Conservation (phyloP, 2,888 invertebrate species). For the Rhagonycha lutea region DNA sequence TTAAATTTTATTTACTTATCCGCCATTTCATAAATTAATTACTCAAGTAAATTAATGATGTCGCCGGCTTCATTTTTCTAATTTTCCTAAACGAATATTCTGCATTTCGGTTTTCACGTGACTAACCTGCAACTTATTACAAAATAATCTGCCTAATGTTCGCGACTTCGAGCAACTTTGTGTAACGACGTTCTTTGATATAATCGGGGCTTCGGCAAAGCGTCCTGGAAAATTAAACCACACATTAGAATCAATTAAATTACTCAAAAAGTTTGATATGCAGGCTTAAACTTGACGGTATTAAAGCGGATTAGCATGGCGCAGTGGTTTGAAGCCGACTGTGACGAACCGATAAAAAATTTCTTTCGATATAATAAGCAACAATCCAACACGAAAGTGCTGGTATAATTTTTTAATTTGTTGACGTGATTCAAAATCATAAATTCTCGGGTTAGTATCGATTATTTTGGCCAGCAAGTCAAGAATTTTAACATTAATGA, state of each 20-base stretch:
- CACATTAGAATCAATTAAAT: neutral
- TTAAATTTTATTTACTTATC: neutral
- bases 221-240: neutral
- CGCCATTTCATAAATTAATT: neutral
- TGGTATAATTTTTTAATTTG: neutral
- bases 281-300: neutral
- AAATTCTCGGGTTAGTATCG: conserved; percentile 7
- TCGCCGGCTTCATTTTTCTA: neutral
- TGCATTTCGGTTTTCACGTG: neutral
- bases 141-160: neutral
- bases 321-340: neutral
- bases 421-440: conserved; percentile 16
- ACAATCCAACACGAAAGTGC: neutral
- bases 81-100: neutral
- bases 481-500: conserved; percentile 7
- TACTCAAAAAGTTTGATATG: neutral
- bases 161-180: neutral
- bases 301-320: neutral
- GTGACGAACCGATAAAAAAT: neutral
- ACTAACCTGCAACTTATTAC: neutral
- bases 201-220: neutral
- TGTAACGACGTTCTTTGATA: neutral
- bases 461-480: neutral
- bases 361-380: neutral
- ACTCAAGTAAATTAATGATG: neutral